Evolutionary conservation across 2,888 invertebrate species (phyloP).

Genomic region (Melanotus villosus): DNA sequence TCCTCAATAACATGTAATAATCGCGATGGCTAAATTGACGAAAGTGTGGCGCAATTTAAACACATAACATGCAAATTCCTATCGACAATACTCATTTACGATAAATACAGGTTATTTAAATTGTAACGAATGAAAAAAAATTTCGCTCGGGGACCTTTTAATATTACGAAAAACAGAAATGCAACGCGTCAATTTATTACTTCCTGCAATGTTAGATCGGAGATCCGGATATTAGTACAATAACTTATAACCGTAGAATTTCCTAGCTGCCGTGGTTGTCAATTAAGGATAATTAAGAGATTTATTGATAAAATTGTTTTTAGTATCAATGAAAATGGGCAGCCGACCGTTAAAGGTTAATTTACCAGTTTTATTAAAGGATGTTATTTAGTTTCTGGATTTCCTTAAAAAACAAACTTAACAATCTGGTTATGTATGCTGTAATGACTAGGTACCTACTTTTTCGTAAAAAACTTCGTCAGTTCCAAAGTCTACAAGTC

Average conservation of each 20-base stretch:
- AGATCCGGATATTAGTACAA: not conserved
- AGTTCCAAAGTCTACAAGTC: conserved; percentile 2
- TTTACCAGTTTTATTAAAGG: conserved; percentile 24
- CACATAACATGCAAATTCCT: not conserved
- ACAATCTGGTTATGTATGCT: conserved; percentile 2
- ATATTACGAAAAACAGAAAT: no score
- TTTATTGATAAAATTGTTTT: conserved; percentile 39
- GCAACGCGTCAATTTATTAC: no score
- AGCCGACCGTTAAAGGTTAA: conserved; percentile 43
- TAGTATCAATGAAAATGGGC: conserved; percentile 38
- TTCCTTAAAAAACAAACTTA: conserved; percentile 22
- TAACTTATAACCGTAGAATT: not conserved
- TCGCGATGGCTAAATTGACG: conserved; percentile 15
- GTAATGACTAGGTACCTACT: not conserved
- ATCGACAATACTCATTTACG: no score
- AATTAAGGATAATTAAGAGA: conserved; percentile 39
- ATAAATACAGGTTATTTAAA: no score
- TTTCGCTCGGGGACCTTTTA: no score
- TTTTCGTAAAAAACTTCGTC: not conserved
- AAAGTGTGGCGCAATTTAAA: conserved; percentile 16
- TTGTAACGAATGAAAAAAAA: no score
- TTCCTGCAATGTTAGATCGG: no score
- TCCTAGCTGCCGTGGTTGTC: conserved; percentile 13
- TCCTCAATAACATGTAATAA: conserved; percentile 35
- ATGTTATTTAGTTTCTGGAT: conserved; percentile 25